These are phyloP conservation scores for Semotilus atromaculatus DNA, from an alignment of 2,797 vertebrate genomes.

Conservation along the genomic window DNA sequence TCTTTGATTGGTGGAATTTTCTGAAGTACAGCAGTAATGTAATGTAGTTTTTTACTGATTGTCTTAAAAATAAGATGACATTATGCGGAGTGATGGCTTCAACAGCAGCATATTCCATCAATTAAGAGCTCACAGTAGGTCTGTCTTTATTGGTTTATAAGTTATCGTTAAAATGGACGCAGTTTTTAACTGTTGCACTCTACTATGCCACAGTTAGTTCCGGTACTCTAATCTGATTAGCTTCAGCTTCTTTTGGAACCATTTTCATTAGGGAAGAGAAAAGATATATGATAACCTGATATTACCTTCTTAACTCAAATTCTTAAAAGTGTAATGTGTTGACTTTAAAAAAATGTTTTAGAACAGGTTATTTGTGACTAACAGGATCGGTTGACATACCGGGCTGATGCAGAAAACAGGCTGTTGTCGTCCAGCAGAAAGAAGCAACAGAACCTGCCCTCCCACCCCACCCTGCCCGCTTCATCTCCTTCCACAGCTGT, in stretches of 20 bases:
- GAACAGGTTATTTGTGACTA: conserved; percentile 3
- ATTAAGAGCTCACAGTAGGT: neutral
- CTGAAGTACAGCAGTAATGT: neutral
- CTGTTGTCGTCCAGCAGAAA: conserved; percentile 34
- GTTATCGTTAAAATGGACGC: neutral
- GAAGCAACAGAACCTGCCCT: conserved; percentile 20
- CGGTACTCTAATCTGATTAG: neutral
- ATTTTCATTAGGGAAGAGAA: neutral
- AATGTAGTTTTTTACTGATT: neutral
- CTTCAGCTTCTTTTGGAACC: neutral
- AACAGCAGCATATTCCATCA: neutral
- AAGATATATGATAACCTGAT: neutral
- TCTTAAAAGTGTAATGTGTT: neutral
- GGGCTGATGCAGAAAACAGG: conserved; percentile 15
- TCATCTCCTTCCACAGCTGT: conserved; percentile 41
- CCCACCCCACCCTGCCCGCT: conserved; percentile 20
- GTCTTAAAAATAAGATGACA: neutral
- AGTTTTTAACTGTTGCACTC: neutral
- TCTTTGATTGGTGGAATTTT: neutral
- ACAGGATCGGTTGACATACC: neutral
- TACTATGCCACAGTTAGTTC: neutral
- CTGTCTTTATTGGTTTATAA: neutral
- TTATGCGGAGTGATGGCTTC: neutral
- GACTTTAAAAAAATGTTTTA: neutral
- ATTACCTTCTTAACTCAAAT: neutral